A percentile compares a stretch with the other conserved stretches of the same genome.
These are phyloP conservation scores for Drosophila peninsularis DNA, from an alignment of 2,888 invertebrate species.

Conservation along the genomic window DNA sequence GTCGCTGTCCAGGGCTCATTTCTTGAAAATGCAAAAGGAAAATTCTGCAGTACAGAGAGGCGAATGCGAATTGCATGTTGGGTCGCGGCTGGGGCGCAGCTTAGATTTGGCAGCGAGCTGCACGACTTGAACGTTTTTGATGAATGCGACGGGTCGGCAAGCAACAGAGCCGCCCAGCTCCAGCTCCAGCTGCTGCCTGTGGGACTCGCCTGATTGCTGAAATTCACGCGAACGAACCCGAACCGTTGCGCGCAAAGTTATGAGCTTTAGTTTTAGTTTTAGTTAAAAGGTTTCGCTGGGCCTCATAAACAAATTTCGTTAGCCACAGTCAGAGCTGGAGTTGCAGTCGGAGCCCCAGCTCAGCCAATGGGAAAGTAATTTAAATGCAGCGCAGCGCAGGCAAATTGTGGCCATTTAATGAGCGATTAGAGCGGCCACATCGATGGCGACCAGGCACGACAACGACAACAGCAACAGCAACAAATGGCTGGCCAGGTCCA, in stretches of 20 bases:
- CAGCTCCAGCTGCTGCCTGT: slow-evolving; percentile 30
- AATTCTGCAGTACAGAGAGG: slow-evolving; percentile 15
- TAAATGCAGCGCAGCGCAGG: slow-evolving; percentile 73
- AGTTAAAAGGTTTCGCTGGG: slow-evolving; percentile 74
- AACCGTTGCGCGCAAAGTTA: slow-evolving; percentile 56
- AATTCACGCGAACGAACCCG: slow-evolving; percentile 65
- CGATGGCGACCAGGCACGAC: slow-evolving; percentile 66
- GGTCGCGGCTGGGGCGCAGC: slow-evolving; percentile 64
- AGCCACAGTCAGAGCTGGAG: slow-evolving; percentile 36
- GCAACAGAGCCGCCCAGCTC: slow-evolving; percentile 23
- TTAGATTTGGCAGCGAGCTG: slow-evolving; percentile 57
- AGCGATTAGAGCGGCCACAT: slow-evolving; percentile 73
- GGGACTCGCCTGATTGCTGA: slow-evolving; percentile 69
- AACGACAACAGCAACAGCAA: slow-evolving; percentile 34
- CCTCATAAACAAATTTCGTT: slow-evolving; percentile 73
- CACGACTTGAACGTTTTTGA: slow-evolving; percentile 75
- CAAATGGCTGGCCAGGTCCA: neutral
- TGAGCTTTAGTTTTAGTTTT: slow-evolving; percentile 76
- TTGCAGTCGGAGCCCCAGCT: slow-evolving; percentile 26
- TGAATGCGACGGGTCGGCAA: slow-evolving; percentile 65
- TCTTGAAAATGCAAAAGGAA: slow-evolving; percentile 27
- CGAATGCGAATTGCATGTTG: slow-evolving; percentile 51
- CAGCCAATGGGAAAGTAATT: slow-evolving; percentile 75
- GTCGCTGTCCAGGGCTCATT: slow-evolving; percentile 31
- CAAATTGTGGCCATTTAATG: slow-evolving; percentile 76